phyloP scores from a whole-genome alignment of 2,797 vertebrate species.

The Pipistrellus pipistrellus region DNA sequence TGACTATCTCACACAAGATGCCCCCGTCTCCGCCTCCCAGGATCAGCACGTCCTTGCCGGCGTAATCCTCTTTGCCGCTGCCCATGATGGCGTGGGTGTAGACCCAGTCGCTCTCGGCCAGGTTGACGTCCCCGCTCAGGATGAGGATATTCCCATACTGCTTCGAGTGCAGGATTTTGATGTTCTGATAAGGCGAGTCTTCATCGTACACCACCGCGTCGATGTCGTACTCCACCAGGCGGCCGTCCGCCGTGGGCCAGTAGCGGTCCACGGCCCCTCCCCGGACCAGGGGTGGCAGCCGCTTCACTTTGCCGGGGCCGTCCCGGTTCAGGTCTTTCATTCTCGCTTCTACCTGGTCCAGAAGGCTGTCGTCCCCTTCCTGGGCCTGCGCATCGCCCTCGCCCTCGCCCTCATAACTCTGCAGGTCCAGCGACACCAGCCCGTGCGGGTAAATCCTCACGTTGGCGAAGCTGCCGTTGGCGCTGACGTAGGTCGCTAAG shows the following conservation, averaged over 20 bases:
- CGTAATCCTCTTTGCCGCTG: slow-evolving; percentile 94
- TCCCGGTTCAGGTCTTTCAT: slow-evolving; percentile 92
- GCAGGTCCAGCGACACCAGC: slow-evolving; percentile 95
- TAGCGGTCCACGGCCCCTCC: slow-evolving; percentile 88
- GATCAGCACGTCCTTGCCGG: slow-evolving; percentile 97
- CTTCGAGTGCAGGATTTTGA: slow-evolving; percentile 96
- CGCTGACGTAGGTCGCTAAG: slow-evolving; percentile 94
- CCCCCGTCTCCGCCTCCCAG: slow-evolving; percentile 98
- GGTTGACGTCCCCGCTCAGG: slow-evolving; percentile 49
- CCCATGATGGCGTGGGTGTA: slow-evolving; percentile 99
- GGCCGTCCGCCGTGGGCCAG: slow-evolving; percentile 94
- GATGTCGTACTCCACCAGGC: slow-evolving; percentile 95
- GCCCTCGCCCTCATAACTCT: slow-evolving; percentile 91
- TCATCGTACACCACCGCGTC: slow-evolving; percentile 90
- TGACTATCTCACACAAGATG: slow-evolving; percentile 96
- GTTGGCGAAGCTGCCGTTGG: slow-evolving; percentile 96
- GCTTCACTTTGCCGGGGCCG: slow-evolving; percentile 93
- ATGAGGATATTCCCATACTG: neutral
- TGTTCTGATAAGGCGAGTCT: slow-evolving; percentile 95
- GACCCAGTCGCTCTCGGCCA: slow-evolving; percentile 96
- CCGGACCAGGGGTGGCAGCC: slow-evolving; percentile 92
- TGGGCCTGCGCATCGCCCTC: slow-evolving; percentile 87
- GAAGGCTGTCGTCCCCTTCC: slow-evolving; percentile 93
- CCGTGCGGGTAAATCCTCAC: slow-evolving; percentile 96
- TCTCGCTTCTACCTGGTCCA: slow-evolving; percentile 97